Percentiles rank a stretch among this genome's conserved stretches.
Evolutionary conservation across 2,888 invertebrate genomes (phyloP).

Genomic region (Lamellibrachia satsuma): DNA sequence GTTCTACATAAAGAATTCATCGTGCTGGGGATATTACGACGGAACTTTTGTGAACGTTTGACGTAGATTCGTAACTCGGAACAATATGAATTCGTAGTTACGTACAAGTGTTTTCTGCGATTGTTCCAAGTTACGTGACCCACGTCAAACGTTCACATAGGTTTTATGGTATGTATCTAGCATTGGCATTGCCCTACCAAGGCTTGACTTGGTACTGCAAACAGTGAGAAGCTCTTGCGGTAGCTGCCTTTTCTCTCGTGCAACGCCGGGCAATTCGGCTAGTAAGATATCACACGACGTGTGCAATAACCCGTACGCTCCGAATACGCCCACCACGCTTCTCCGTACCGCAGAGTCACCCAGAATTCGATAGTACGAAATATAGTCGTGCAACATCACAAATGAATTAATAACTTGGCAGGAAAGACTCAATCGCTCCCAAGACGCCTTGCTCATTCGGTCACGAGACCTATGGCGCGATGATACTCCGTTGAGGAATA

Average conservation of each 20-base stretch:
- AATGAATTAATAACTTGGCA: not conserved
- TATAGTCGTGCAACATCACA: not conserved
- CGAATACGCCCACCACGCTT: not conserved
- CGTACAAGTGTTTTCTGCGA: too few species aligned
- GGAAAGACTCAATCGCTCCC: not conserved
- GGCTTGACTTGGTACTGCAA: too few species aligned
- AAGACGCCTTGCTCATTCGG: not conserved
- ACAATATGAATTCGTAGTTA: too few species aligned
- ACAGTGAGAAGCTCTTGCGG: too few species aligned
- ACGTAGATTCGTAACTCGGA: too few species aligned
- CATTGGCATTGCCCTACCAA: too few species aligned
- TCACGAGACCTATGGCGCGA: not conserved
- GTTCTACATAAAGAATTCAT: too few species aligned
- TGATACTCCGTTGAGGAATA: not conserved
- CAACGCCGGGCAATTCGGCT: not conserved
- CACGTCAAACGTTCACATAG: too few species aligned
- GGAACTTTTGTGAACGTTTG: too few species aligned
- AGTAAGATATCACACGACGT: not conserved
- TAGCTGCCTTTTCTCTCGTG: not conserved
- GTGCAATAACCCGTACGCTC: not conserved
- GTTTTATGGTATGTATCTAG: too few species aligned
- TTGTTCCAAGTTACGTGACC: too few species aligned
- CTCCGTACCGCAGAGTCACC: not conserved
- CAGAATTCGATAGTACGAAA: not conserved
- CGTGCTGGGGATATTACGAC: too few species aligned